Evolutionary conservation across 2,888 invertebrate species (phyloP).

Genomic region (Ditula angustiorana): DNA sequence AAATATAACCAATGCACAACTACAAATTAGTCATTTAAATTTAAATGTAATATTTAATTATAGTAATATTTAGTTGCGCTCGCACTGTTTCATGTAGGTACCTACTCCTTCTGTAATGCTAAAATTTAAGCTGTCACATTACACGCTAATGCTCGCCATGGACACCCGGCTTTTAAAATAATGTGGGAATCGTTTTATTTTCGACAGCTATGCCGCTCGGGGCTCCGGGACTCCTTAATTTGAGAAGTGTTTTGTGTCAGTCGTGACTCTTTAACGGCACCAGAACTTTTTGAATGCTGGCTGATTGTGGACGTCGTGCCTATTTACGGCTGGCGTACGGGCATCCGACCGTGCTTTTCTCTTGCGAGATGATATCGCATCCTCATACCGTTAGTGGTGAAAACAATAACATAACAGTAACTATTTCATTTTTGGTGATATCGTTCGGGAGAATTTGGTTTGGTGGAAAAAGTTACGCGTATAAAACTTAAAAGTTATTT

Average conservation of each 20-base stretch:
- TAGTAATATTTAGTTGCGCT: too few relatives aligned
- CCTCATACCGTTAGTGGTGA: constrained; percentile 32
- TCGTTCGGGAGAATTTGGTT: too few relatives aligned
- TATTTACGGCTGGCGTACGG: constrained; percentile 2
- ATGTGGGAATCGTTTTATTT: neutral
- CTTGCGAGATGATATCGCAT: constrained; percentile 32
- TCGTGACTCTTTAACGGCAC: constrained; percentile 37
- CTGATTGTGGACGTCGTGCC: constrained; percentile 35
- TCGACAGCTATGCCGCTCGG: neutral
- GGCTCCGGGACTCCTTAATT: constrained; percentile 2
- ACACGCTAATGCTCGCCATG: too few relatives aligned
- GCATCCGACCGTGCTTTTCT: constrained; percentile 33
- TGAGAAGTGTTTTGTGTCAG: constrained; percentile 16
- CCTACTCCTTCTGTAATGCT: too few relatives aligned
- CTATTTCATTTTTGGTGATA: neutral
- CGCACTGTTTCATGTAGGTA: too few relatives aligned
- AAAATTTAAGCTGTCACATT: too few relatives aligned
- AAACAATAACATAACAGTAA: constrained; percentile 26
- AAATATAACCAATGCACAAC: too few relatives aligned
- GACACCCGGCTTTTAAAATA: too few relatives aligned
- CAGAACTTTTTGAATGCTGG: constrained; percentile 35
- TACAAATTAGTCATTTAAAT: too few relatives aligned
- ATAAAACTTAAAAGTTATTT: too few relatives aligned
- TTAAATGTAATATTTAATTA: too few relatives aligned
- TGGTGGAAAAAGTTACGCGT: too few relatives aligned